A percentile compares a stretch with the other conserved stretches of the same genome.
Evolutionary conservation across 2,113 vertebrate species (phyloP).

Genomic region (Cyrtonyx montezumae): DNA sequence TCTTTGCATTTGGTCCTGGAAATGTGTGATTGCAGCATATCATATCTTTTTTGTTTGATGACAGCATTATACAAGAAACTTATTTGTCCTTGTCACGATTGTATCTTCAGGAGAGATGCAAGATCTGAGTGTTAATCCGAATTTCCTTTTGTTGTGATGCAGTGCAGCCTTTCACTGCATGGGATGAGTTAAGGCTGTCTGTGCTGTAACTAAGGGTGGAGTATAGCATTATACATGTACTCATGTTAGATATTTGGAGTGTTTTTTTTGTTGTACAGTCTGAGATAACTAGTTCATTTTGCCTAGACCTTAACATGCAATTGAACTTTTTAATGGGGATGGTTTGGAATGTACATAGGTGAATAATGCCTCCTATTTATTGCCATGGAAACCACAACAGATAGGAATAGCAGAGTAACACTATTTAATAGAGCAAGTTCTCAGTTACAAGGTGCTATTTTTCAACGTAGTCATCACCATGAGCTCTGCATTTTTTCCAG

Average conservation of each 20-base stretch:
- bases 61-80: neutral
- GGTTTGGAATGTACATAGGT: neutral
- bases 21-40: neutral
- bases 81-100: neutral
- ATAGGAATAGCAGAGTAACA: too few species aligned
- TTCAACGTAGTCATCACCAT: too few species aligned
- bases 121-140: neutral
- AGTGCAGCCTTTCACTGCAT: neutral
- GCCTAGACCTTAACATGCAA: neutral
- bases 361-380: too few species aligned
- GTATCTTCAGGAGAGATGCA: neutral
- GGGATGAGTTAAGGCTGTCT: neutral
- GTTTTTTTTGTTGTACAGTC: neutral
- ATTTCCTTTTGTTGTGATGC: neutral
- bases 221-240: neutral
- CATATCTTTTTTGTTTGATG: neutral
- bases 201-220: neutral
- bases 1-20: neutral
- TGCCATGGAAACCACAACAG: too few species aligned
- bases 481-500: too few species aligned
- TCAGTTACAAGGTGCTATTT: too few species aligned
- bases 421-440: too few species aligned
- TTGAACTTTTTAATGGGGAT: neutral
- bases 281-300: neutral
- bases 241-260: neutral